Conservation (phyloP, 2,888 invertebrate genomes). For the Brachypterus glaber region DNA sequence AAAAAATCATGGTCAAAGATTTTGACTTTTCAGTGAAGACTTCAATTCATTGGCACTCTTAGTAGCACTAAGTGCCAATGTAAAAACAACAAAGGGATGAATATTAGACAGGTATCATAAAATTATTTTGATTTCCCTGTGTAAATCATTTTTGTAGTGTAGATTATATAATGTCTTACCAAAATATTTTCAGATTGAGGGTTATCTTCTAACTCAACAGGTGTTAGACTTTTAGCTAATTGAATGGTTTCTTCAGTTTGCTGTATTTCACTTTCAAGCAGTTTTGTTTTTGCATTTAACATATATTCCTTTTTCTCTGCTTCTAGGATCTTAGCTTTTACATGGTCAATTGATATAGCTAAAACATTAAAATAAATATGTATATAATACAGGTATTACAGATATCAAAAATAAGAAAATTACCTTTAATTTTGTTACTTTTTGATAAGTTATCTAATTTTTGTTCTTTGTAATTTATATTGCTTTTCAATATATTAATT, state of each 20-base stretch:
- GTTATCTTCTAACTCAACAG: slow-evolving; percentile 21
- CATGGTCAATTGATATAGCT: slow-evolving; percentile 21
- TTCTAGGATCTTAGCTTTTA: slow-evolving; percentile 21
- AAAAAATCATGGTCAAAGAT: too few species aligned
- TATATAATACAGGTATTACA: too few species aligned
- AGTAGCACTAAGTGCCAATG: too few species aligned
- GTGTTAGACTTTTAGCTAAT: slow-evolving; percentile 20
- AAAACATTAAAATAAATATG: slow-evolving; percentile 10
- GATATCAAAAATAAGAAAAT: too few species aligned
- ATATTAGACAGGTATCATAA: too few species aligned
- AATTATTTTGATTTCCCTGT: too few species aligned
- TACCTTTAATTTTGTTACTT: slow-evolving; percentile 3
- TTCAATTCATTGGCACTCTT: too few species aligned
- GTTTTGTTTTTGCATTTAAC: slow-evolving; percentile 18
- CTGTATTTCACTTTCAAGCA: slow-evolving; percentile 16
- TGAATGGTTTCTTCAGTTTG: slow-evolving; percentile 19
- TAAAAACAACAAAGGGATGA: too few species aligned
- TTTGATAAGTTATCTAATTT: slow-evolving; percentile 16
- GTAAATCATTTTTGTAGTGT: too few species aligned
- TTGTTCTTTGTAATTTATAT: slow-evolving; percentile 16
- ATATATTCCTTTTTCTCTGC: slow-evolving; percentile 21
- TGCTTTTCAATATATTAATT: slow-evolving; percentile 8
- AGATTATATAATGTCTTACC: too few species aligned
- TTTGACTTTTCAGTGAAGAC: too few species aligned
- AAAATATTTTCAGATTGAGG: slow-evolving; percentile 18